These are phyloP conservation scores for Acanthopagrus latus DNA, from an alignment of 2,797 vertebrate genomes.

Conservation along the genomic window DNA sequence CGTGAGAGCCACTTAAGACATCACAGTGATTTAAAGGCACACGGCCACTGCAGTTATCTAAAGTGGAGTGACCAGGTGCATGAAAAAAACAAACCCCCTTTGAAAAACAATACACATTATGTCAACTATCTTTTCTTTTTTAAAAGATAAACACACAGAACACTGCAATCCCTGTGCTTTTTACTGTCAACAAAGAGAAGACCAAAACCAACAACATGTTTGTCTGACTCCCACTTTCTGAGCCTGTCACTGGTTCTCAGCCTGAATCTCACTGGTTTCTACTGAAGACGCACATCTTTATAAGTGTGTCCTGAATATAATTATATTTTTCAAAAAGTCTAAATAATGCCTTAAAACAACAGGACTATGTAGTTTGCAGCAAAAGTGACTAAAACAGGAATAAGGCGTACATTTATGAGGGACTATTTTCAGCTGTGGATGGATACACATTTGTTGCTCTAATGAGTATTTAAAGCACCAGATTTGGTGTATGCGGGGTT, in stretches of 20 bases:
- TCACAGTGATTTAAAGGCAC: conserved; percentile 14
- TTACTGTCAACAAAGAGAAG: conserved; percentile 11
- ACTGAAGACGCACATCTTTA: not conserved
- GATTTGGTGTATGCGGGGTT: not conserved
- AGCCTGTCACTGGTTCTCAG: not conserved
- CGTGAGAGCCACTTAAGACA: conserved; percentile 31
- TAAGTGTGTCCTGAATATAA: not conserved
- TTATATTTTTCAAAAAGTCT: not conserved
- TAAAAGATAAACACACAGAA: not conserved
- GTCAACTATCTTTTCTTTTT: conserved; percentile 10
- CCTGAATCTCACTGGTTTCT: not conserved
- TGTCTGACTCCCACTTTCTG: not conserved
- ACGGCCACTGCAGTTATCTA: conserved; percentile 1
- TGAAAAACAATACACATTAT: not conserved
- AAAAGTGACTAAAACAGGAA: conserved; percentile 8
- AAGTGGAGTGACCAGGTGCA: conserved; percentile 9
- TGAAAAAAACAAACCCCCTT: not conserved
- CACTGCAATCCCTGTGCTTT: not conserved
- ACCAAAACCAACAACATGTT: not conserved
- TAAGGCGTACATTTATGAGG: not conserved
- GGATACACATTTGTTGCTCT: conserved; percentile 5
- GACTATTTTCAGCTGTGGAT: conserved; percentile 6
- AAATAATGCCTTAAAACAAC: not conserved
- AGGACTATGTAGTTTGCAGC: not conserved
- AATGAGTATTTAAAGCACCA: not conserved